These are phyloP conservation scores for Proteles cristata DNA, from an alignment of 2,113 vertebrate genomes.

Conservation along the genomic window DNA sequence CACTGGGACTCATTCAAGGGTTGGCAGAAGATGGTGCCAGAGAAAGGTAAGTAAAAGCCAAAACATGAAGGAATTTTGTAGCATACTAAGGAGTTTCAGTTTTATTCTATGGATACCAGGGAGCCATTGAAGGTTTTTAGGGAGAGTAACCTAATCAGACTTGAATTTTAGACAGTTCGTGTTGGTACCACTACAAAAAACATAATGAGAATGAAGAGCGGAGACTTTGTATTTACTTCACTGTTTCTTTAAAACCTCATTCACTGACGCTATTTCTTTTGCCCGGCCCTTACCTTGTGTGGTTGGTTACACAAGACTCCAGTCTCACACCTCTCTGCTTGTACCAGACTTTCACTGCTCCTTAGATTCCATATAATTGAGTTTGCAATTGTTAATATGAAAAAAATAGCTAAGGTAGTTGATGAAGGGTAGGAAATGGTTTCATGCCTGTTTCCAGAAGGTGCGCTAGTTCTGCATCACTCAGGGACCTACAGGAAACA, in stretches of 20 bases:
- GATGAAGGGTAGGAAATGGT: background rate
- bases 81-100: background rate
- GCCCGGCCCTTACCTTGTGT: background rate
- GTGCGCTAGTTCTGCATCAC: background rate
- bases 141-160: background rate
- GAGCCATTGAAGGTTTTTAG: background rate
- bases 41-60: background rate
- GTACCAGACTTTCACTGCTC: background rate
- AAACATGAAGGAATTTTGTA: background rate
- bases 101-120: background rate
- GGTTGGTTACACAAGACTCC: background rate
- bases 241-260: background rate
- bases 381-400: background rate
- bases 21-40: background rate
- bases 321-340: background rate
- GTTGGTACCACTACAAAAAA: background rate
- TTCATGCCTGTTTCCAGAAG: background rate
- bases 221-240: background rate
- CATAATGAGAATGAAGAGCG: background rate
- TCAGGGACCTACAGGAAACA: background rate
- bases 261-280: background rate
- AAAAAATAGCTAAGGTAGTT: conserved; percentile 34
- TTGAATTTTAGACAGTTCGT: conserved; percentile 29
- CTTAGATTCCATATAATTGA: background rate
- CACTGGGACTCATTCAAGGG: background rate